Evolutionary conservation across 2,888 invertebrate genomes (phyloP).

Genomic region (Rhodophaea formosa): DNA sequence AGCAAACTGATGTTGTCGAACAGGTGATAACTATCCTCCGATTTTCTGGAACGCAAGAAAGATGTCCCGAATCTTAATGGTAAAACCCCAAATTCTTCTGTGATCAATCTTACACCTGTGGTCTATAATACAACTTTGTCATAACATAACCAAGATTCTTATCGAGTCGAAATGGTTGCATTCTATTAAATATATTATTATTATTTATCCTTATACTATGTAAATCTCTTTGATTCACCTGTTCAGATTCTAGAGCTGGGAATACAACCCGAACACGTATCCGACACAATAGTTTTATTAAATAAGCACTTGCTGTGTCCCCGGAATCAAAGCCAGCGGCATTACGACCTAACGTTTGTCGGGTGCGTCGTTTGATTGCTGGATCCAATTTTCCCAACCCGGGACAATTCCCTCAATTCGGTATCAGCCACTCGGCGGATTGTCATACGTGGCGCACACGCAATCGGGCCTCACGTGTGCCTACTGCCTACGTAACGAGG

Average conservation of each 20-base stretch:
- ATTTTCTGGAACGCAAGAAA: too few species aligned
- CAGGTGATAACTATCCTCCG: too few species aligned
- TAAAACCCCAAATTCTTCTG: too few species aligned
- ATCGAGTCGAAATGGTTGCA: too few species aligned
- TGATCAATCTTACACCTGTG: too few species aligned
- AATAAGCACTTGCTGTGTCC: conserved; percentile 23
- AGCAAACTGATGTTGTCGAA: too few species aligned
- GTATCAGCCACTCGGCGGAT: conserved; percentile 52
- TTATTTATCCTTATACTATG: too few species aligned
- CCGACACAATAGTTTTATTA: conserved; percentile 10
- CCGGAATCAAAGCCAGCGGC: conserved; percentile 46
- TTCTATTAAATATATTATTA: too few species aligned
- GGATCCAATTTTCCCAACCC: conserved; percentile 65
- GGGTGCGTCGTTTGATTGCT: conserved; percentile 64
- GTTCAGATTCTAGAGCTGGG: neutral
- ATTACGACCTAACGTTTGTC: conserved; percentile 55
- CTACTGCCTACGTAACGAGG: conserved; percentile 76
- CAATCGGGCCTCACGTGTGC: conserved; percentile 79
- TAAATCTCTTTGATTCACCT: neutral
- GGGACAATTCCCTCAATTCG: conserved; percentile 64
- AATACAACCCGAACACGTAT: neutral
- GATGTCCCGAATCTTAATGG: too few species aligned
- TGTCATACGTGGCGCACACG: conserved; percentile 67
- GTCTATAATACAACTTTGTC: too few species aligned
- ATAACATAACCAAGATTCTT: too few species aligned